Evolutionary conservation across 1,140 invertebrate genomes (phyloP).

Genomic region (Caenorhabditis inopinata): DNA sequence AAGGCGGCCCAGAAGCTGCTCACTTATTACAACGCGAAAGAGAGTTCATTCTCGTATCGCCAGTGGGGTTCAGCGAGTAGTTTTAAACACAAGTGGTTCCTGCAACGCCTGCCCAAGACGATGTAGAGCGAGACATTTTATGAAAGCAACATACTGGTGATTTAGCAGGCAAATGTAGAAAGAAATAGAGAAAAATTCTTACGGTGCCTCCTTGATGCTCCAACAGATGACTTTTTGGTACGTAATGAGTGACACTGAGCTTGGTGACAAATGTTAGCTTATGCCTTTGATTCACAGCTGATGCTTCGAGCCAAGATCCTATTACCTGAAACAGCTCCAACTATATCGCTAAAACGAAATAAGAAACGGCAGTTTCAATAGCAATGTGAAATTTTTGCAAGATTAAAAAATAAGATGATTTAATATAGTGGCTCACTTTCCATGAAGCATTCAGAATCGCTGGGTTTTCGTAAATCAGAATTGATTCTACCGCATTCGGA

Average conservation of each 20-base stretch:
- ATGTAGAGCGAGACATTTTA: not conserved
- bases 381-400: not conserved
- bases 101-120: not conserved
- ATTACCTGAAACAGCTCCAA: constrained; percentile 2
- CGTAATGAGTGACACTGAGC: constrained; percentile 35
- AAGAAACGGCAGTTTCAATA: not conserved
- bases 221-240: constrained; percentile 29
- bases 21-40: constrained; percentile 15
- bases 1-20: not conserved
- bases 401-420: not conserved
- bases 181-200: not conserved
- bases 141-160: not conserved
- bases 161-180: not conserved
- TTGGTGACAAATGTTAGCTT: constrained; percentile 28
- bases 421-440: constrained; percentile 28
- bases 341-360: not conserved
- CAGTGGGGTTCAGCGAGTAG: constrained; percentile 22
- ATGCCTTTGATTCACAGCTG: not conserved
- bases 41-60: constrained; percentile 13
- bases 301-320: constrained; percentile 18
- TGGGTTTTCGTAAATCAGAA: constrained; percentile 38
- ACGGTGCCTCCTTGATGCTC: constrained; percentile 12
- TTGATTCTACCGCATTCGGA: constrained; percentile 8
- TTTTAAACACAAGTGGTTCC: constrained; percentile 12
- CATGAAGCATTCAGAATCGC: constrained; percentile 41